Percentiles rank a stretch among this genome's conserved stretches.
Conservation (phyloP, 92 coral and sea anemone genomes). For the Actinernus sp. region DNA sequence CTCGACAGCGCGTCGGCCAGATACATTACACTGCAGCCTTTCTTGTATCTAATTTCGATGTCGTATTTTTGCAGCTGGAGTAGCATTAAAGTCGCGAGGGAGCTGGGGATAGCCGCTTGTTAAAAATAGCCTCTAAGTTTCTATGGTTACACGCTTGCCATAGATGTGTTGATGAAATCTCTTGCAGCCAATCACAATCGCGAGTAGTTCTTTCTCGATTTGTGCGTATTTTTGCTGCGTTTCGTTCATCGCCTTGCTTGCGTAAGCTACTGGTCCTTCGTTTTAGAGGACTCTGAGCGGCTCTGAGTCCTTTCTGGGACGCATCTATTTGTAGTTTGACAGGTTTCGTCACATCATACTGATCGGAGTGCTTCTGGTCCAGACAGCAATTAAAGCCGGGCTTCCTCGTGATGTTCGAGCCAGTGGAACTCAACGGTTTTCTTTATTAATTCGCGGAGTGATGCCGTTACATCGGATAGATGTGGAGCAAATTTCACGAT, state of each 20-base stretch:
- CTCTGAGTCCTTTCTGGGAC: not conserved
- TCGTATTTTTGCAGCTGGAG: slow-evolving; percentile 14
- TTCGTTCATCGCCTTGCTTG: slow-evolving; percentile 8
- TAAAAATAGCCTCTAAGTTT: slow-evolving; percentile 10
- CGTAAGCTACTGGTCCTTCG: slow-evolving; percentile 1
- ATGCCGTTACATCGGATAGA: slow-evolving; percentile 40
- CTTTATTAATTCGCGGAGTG: slow-evolving; percentile 64
- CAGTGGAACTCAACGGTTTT: too few species aligned
- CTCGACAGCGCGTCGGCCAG: slow-evolving; percentile 48
- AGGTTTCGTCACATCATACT: slow-evolving; percentile 41
- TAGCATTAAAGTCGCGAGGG: slow-evolving; percentile 14
- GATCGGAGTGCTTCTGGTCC: slow-evolving; percentile 37
- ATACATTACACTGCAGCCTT: slow-evolving; percentile 42
- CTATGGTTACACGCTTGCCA: slow-evolving; percentile 24
- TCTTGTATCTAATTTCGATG: slow-evolving; percentile 4
- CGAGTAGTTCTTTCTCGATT: slow-evolving; percentile 26
- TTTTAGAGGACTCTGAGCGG: not conserved
- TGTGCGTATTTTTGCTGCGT: slow-evolving; percentile 24
- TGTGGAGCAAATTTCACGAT: slow-evolving; percentile 56
- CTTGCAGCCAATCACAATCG: slow-evolving; percentile 14
- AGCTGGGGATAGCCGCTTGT: slow-evolving; percentile 13
- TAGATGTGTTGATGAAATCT: slow-evolving; percentile 27
- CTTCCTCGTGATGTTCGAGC: slow-evolving; percentile 58
- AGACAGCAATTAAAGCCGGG: slow-evolving; percentile 29
- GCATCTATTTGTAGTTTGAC: slow-evolving; percentile 36